Conservation (phyloP, 1,140 invertebrate genomes). For the silkworm (Bombyx mori) region DNA sequence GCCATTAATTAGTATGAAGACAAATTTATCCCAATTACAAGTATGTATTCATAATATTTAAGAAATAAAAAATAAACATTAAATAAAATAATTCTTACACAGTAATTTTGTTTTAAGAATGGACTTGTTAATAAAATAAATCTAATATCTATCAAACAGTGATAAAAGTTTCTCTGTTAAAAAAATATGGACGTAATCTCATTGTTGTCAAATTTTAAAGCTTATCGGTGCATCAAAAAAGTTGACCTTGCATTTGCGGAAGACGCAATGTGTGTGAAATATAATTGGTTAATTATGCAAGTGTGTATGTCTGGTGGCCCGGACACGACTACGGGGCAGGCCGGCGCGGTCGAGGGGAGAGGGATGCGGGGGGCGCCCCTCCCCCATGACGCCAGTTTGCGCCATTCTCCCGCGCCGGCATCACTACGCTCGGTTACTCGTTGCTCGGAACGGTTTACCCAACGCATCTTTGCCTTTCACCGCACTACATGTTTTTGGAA, state of each 20-base stretch:
- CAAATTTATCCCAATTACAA: no score
- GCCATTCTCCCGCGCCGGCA: constrained; percentile 60
- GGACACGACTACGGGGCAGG: constrained; percentile 16
- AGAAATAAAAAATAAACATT: no score
- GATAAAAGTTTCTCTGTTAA: no score
- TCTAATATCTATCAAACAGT: no score
- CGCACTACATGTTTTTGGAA: constrained; percentile 47
- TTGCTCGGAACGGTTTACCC: constrained; percentile 50
- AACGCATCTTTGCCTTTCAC: constrained; percentile 62
- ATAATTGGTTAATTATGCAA: constrained; percentile 61
- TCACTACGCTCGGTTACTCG: constrained; percentile 55
- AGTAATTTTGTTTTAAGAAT: no score
- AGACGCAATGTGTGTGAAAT: constrained; percentile 58
- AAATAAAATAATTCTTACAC: no score
- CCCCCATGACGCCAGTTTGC: constrained; percentile 51
- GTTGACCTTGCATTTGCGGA: constrained; percentile 61
- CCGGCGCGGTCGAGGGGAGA: constrained; percentile 13
- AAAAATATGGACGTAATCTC: no score
- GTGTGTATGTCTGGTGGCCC: constrained; percentile 52
- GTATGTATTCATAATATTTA: no score
- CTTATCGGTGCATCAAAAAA: constrained; percentile 27
- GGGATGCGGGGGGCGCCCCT: constrained; percentile 10
- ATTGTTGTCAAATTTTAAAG: no score
- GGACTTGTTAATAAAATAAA: no score
- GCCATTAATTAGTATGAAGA: no score